Conservation (phyloP, 2,113 vertebrate species). For the Oophaga pumilio region DNA sequence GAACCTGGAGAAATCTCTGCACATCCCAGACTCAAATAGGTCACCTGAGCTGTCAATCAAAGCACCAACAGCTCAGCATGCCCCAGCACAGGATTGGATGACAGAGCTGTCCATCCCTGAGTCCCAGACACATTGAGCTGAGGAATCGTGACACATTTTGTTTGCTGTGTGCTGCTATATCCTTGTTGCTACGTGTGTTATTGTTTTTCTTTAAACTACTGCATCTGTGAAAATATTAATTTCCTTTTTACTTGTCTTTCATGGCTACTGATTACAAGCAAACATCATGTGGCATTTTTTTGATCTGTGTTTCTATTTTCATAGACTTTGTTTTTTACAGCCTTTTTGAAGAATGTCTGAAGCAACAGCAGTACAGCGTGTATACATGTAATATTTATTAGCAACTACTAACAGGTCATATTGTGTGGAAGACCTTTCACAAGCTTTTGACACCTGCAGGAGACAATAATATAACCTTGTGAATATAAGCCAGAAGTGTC, state of each 20-base stretch:
- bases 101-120: no score
- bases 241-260: not conserved
- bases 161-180: no score
- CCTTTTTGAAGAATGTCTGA: not conserved
- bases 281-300: not conserved
- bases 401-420: not conserved
- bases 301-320: not conserved
- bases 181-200: no score
- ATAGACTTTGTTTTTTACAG: not conserved
- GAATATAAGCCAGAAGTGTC: not conserved
- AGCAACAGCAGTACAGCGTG: not conserved
- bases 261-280: not conserved
- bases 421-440: not conserved
- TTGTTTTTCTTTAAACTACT: not conserved
- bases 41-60: no score
- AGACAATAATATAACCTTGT: not conserved
- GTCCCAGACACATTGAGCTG: no score
- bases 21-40: no score
- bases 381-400: conserved; percentile 3
- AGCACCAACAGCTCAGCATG: no score
- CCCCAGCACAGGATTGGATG: no score
- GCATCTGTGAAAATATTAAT: not conserved
- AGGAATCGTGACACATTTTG: no score
- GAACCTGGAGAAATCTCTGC: no score
- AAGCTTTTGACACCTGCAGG: not conserved